phyloP scores from a whole-genome alignment of 2,113 vertebrate genomes.

The Tragulus kanchil region DNA sequence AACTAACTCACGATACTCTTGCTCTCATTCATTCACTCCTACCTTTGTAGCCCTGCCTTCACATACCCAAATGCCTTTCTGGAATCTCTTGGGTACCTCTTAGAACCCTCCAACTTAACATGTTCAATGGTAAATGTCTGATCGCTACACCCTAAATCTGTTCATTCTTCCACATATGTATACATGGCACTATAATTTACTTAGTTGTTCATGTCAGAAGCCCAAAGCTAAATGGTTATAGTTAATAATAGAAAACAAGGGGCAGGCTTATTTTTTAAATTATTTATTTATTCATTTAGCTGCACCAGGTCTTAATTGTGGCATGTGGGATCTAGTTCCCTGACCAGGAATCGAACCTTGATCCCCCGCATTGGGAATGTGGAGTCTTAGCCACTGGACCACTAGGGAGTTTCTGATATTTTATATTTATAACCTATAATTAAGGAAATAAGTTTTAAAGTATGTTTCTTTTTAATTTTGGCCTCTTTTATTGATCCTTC shows the following conservation, averaged over 20 bases:
- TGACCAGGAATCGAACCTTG: not conserved
- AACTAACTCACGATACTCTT: too few relatives aligned
- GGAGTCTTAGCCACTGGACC: not conserved
- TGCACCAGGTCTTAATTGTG: not conserved
- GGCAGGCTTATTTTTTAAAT: not conserved
- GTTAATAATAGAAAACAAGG: not conserved
- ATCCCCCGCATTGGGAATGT: not conserved
- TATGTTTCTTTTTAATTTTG: not conserved
- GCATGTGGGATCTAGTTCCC: not conserved
- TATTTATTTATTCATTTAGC: not conserved
- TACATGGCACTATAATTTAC: not conserved
- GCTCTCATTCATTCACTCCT: not conserved
- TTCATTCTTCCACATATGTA: not conserved
- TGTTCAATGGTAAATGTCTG: not conserved
- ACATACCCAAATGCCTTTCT: not conserved
- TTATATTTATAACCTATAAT: not conserved
- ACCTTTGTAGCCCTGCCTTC: accelerated
- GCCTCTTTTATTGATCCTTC: too few relatives aligned
- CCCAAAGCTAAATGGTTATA: not conserved
- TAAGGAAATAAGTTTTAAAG: not conserved
- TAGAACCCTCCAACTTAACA: not conserved
- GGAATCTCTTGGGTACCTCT: not conserved
- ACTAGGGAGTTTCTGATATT: not conserved
- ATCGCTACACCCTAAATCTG: not conserved
- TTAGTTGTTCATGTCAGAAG: not conserved